phyloP scores from a whole-genome alignment of 2,113 vertebrate species.

The Ammodytes marinus region DNA sequence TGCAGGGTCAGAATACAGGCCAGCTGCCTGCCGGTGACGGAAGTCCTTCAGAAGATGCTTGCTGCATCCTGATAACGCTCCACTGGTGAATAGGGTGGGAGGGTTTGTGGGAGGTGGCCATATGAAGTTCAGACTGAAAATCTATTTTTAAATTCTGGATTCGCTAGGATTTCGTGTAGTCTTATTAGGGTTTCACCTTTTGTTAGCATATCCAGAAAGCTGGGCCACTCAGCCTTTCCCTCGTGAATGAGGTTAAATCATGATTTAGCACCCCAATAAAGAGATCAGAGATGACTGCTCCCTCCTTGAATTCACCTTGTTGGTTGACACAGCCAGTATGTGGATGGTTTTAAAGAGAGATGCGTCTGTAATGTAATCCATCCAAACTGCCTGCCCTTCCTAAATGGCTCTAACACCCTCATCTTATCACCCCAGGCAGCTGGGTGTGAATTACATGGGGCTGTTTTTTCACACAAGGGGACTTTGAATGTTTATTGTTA shows the following conservation, averaged over 20 bases:
- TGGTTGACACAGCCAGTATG: constrained; percentile 58
- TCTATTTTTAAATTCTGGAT: constrained; percentile 26
- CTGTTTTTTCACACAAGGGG: constrained; percentile 14
- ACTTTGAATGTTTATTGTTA: constrained; percentile 27
- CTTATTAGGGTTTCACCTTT: neutral
- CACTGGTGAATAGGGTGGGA: constrained; percentile 16
- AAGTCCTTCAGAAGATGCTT: constrained; percentile 52
- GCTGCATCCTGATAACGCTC: constrained; percentile 71
- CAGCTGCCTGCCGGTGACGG: constrained; percentile 58
- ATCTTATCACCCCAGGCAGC: constrained; percentile 42
- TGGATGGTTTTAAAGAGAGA: constrained; percentile 26
- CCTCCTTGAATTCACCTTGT: constrained; percentile 63
- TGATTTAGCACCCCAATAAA: constrained; percentile 17
- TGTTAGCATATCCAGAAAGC: constrained; percentile 7
- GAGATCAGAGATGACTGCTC: constrained; percentile 55
- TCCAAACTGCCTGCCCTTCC: constrained; percentile 44
- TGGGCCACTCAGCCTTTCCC: constrained; percentile 1
- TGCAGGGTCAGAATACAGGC: constrained; percentile 56
- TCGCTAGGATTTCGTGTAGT: constrained; percentile 20
- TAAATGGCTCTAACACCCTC: constrained; percentile 34
- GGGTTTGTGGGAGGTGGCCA: constrained; percentile 29
- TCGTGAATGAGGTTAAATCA: constrained; percentile 41
- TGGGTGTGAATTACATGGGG: constrained; percentile 21
- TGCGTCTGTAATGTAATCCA: constrained; percentile 27
- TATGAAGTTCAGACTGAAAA: constrained; percentile 47